These are phyloP conservation scores for Agrochola lychnidis DNA, from an alignment of 2,888 invertebrate genomes.

Conservation along the genomic window DNA sequence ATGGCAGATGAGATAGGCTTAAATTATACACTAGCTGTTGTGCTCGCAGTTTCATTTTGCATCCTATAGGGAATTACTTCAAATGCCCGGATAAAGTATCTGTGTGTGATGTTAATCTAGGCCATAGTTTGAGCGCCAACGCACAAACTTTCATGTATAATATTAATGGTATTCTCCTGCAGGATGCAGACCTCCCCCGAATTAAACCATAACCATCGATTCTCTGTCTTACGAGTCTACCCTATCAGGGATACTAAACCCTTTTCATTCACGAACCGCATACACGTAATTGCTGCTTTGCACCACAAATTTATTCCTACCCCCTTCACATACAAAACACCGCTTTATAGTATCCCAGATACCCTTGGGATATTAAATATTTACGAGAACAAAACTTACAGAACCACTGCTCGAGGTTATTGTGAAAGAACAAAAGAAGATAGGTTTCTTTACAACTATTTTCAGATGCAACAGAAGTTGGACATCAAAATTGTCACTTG, in stretches of 20 bases:
- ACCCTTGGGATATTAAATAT: conserved; percentile 52
- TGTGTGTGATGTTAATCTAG: background rate
- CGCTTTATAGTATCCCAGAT: conserved; percentile 37
- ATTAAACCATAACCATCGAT: conserved; percentile 4
- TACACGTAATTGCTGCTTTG: conserved; percentile 28
- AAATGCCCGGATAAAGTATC: background rate
- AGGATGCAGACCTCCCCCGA: background rate
- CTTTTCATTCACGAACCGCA: conserved; percentile 31
- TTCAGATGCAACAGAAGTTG: conserved; percentile 16
- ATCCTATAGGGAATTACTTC: background rate
- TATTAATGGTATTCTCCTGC: background rate
- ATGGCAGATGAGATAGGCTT: background rate
- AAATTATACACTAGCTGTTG: background rate
- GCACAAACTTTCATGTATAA: background rate
- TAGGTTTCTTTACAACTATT: conserved; percentile 23
- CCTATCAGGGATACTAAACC: conserved; percentile 20
- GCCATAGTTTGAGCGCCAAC: background rate
- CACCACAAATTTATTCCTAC: conserved; percentile 31
- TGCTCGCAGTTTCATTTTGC: background rate
- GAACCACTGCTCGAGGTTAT: conserved; percentile 19
- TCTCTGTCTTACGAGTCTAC: background rate
- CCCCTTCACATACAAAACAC: conserved; percentile 27
- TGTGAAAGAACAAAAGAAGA: conserved; percentile 12
- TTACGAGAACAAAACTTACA: conserved; percentile 38
- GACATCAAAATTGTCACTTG: conserved; percentile 6